A percentile compares a stretch with the other conserved stretches of the same genome.
Evolutionary conservation across 2,113 vertebrate species (phyloP).

Genomic region (Paradisaea rubra): DNA sequence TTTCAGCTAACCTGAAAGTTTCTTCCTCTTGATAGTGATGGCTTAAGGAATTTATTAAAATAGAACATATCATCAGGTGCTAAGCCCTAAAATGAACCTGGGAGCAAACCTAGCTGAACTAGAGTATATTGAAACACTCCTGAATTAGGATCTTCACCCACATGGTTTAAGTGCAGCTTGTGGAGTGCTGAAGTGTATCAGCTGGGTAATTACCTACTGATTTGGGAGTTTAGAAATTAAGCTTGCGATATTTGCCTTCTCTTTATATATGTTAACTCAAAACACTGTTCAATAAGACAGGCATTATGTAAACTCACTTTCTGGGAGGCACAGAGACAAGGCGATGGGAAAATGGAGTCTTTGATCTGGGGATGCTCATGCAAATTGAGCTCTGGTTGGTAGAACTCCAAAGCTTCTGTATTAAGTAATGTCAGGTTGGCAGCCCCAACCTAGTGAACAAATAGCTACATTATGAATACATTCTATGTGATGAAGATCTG

Average conservation of each 20-base stretch:
- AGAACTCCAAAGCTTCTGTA: background rate
- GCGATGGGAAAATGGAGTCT: background rate
- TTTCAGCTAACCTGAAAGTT: background rate
- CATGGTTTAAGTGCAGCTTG: background rate
- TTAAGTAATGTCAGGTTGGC: background rate
- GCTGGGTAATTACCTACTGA: background rate
- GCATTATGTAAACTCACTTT: background rate
- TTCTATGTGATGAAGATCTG: background rate
- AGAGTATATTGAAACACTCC: background rate
- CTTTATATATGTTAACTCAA: background rate
- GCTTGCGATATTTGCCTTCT: background rate
- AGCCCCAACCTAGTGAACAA: background rate
- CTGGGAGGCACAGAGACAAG: background rate
- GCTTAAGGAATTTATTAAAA: background rate
- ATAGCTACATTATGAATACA: background rate
- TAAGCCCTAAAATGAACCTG: background rate
- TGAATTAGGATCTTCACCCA: background rate
- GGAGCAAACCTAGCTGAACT: background rate
- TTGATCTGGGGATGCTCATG: background rate
- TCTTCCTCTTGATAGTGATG: background rate
- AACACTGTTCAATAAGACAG: background rate
- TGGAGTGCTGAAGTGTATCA: background rate
- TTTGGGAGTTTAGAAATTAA: background rate
- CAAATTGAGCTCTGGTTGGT: background rate
- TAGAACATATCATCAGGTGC: background rate